Evolutionary conservation across 2,888 invertebrate species (phyloP), one percentile per base, ranked within the genome.

Genomic region (Yponomeuta sedellus): DNA sequence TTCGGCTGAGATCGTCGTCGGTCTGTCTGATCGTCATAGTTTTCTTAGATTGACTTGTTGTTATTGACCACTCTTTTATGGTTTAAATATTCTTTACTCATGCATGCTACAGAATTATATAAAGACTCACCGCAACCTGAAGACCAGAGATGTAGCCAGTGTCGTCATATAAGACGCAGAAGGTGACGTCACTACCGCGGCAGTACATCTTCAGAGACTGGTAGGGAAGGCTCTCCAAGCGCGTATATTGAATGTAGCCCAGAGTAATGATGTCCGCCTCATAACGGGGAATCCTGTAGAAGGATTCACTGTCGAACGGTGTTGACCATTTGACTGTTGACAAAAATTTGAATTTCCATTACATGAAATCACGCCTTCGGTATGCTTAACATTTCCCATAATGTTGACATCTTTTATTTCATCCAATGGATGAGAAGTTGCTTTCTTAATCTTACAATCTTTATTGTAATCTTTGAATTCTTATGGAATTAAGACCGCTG

Each of bases 71-170:
- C 12, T 12, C 2, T 44, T 10, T 44, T 44, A 44, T 44, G 2
- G 1, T 12, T 44, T 44, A 2, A 12, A 10, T 44, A 44, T 44
- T 12, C 10, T 25, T 25, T n/a, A n/a, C n/a, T n/a, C n/a, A n/a
- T n/a, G n/a, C n/a, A 25, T 25, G 44, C 4, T 10, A 44, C 44
- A 44, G 20, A 57, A 57, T 20, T 16, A 19, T 11, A 1, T 3
- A 57, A 16, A 64, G 66, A 80, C 85, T 80, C 70, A 87, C 86
- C 69, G 78, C 80, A 64, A 84, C 70, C 69, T 86, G 85, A 11
- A 83, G 39, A 0, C 86, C 86, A 66, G 82, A 81, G 6, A 82
- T 69, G 67, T 73, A 68, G 0, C 73, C 77, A 6, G 70, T 72
- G 52, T 75, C 74, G 34, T 81, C 80, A 61, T 71, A 85, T 19